phyloP scores from a whole-genome alignment of 2,113 vertebrate species.

The Capra hircus region DNA sequence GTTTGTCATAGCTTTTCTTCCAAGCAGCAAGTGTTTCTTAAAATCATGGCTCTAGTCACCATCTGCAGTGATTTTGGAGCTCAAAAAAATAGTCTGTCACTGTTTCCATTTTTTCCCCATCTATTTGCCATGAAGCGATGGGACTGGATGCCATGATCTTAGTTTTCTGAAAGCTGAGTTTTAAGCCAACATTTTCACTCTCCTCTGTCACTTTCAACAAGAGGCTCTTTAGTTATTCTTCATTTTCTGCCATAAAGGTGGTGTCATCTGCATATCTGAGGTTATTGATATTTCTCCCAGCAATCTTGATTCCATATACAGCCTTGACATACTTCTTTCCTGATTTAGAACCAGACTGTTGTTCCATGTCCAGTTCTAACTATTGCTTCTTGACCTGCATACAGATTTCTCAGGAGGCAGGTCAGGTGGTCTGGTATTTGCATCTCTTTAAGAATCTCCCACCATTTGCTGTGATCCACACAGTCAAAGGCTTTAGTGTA shows the following conservation, averaged over 20 bases:
- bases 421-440: background rate
- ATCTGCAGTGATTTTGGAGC: background rate
- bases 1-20: background rate
- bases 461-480: background rate
- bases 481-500: background rate
- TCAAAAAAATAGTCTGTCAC: background rate
- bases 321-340: background rate
- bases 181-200: background rate
- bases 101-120: background rate
- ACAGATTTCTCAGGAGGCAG: background rate
- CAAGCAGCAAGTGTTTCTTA: background rate
- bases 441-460: background rate
- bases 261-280: background rate
- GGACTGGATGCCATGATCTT: background rate
- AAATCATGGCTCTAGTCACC: background rate
- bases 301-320: background rate
- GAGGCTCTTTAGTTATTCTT: background rate
- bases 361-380: background rate
- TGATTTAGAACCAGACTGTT: background rate
- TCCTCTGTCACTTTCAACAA: background rate
- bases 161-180: background rate
- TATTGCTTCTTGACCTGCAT: background rate
- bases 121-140: background rate
- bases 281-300: background rate
- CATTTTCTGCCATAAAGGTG: background rate